phyloP scores from a whole-genome alignment of 35 echinoderm and acorn worm species.

The Eucidaris tribuloides region DNA sequence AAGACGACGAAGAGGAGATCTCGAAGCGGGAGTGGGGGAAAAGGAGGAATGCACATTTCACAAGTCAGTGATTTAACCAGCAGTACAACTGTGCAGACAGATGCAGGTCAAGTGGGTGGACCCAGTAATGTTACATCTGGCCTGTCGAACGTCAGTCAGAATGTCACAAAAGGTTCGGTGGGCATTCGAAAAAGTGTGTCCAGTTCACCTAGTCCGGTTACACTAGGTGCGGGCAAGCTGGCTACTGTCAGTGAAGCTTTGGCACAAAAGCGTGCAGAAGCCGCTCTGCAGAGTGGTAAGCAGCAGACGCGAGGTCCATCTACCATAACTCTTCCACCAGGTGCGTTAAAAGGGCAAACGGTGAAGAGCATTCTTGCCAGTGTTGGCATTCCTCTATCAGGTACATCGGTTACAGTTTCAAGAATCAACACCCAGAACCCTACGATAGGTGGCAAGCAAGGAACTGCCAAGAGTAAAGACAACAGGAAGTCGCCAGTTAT shows the following conservation, averaged over 20 bases:
- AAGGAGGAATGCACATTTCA: not conserved
- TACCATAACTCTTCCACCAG: constrained; percentile 56
- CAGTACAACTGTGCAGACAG: not conserved
- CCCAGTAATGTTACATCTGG: not conserved
- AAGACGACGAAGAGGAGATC: not conserved
- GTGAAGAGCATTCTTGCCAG: constrained; percentile 63
- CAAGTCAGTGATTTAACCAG: not conserved
- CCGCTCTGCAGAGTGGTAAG: constrained; percentile 23
- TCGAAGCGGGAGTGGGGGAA: constrained; percentile 15
- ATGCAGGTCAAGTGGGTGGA: not conserved
- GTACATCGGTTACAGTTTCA: constrained; percentile 5
- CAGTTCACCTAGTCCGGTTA: not conserved
- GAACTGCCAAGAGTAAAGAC: not conserved
- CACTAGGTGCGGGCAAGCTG: not conserved
- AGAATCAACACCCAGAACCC: not conserved
- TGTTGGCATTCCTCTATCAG: constrained; percentile 23
- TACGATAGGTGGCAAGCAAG: not conserved
- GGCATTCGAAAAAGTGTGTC: not conserved
- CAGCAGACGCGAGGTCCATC: constrained; percentile 43
- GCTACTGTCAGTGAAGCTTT: constrained; percentile 20
- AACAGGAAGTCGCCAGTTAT: constrained; percentile 12
- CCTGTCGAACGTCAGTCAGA: not conserved
- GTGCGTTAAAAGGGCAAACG: constrained; percentile 58
- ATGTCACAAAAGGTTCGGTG: not conserved
- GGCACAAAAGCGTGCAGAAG: constrained; percentile 2